Base-by-base conservation (phyloP, 2,797 vertebrate species). In the Pipistrellus nathusii region DNA sequence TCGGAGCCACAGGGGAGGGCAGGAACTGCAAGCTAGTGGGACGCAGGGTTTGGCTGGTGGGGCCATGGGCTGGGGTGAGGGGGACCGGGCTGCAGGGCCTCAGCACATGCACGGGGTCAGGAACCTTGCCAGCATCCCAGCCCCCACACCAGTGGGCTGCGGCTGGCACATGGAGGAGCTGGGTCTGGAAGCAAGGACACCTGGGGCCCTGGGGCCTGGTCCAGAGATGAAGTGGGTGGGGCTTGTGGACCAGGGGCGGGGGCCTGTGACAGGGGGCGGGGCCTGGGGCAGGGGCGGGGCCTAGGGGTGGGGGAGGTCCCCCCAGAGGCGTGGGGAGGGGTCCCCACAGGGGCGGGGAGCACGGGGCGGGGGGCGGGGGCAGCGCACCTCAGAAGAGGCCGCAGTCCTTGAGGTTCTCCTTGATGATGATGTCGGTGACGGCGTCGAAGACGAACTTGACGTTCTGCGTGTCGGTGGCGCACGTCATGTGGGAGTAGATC, bases 391-490 rank as follows among this genome's bases (percentile, higher is more conserved):
- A 99, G 98, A 99, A 99, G 97, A 99, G 99, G 94, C 99, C 99
- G 0, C 99, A 99, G 82, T 99, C 99, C 97, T 99, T 99, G 98
- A 99, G 99, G 96, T 99, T 99, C 98, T 99, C 99, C 98, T 99
- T 99, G 98, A 99, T 99, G 98, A 99, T 99, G 97, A 99, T 99
- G 98, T 99, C 99, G 0, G 99, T 99, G 97, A 99, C 99, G 0
- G 99, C 99, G 0, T 99, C 99, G 11, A 99, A 99, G 98, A 99
- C 99, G 89, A 99, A 99, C 98, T 99, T 99, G 98, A 99, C 99
- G 85, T 99, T 99, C 98, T 99, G 99, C 0, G 99, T 99, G 98
- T 99, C 99, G 0, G 99, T 99, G 96, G 99, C 99, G 10, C 99
- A 99, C 76, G 99, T 99, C 99, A 99, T 99, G 98, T 99, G 99